Conservation (phyloP, 2,113 vertebrate species). For the Cyprinus carpio region DNA sequence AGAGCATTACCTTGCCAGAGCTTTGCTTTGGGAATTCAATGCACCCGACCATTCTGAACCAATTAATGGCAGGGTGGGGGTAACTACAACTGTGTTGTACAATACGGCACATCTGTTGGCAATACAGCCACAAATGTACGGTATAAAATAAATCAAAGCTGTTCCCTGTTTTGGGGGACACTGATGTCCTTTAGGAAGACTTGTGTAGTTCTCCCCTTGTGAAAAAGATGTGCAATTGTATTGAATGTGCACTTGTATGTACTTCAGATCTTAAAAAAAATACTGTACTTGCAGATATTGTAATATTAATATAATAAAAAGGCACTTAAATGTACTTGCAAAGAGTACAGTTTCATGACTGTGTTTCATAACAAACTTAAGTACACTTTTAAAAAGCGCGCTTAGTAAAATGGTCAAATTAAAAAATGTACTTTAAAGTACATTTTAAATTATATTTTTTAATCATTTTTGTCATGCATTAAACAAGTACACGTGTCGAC, state of each 20-base stretch:
- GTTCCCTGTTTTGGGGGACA: constrained; percentile 44
- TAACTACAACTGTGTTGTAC: constrained; percentile 56
- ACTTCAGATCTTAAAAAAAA: background rate
- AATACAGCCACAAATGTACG: constrained; percentile 51
- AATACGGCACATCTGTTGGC: constrained; percentile 63
- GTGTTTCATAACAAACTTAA: background rate
- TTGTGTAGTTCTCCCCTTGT: background rate
- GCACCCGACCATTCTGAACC: constrained; percentile 66
- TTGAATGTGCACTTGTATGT: background rate
- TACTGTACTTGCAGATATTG: background rate
- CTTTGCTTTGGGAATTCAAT: constrained; percentile 57
- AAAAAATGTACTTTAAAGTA: background rate
- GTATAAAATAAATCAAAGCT: constrained; percentile 55
- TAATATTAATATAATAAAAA: background rate
- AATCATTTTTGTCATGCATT: background rate
- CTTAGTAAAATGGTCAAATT: background rate
- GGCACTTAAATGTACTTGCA: background rate
- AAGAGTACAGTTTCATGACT: background rate
- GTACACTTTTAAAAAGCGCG: background rate
- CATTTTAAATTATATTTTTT: background rate
- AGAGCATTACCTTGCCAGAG: constrained; percentile 51
- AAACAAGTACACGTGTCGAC: background rate
- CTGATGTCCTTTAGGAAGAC: constrained; percentile 50
- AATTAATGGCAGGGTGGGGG: constrained; percentile 66
- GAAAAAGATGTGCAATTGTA: background rate